Evolutionary conservation across 2,113 vertebrate genomes (phyloP).

Genomic region (Vireo altiloquus): DNA sequence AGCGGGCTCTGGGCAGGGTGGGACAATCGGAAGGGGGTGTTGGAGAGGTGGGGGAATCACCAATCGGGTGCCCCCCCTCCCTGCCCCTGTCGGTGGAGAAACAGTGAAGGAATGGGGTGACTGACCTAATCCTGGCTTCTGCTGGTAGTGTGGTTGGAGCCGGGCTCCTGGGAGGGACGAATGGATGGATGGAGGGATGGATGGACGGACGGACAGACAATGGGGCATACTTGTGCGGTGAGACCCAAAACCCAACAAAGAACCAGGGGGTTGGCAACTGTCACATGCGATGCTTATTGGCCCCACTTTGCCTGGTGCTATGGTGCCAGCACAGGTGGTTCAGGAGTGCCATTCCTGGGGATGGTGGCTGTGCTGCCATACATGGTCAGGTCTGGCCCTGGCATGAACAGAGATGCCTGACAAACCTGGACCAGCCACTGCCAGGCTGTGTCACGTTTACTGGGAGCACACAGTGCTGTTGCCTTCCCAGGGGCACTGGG

Average conservation of each 20-base stretch:
- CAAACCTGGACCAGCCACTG: fast-evolving
- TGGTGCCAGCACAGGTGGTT: neutral
- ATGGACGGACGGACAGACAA: fast-evolving
- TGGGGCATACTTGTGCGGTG: neutral
- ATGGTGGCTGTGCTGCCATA: fast-evolving
- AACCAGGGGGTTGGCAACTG: fast-evolving
- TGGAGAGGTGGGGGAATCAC: too few species aligned
- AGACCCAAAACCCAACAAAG: neutral
- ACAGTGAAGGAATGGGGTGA: neutral
- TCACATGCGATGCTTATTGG: fast-evolving
- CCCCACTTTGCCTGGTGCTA: fast-evolving
- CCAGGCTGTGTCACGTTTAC: fast-evolving
- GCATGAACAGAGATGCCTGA: neutral
- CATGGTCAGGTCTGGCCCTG: neutral
- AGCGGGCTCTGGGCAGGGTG: neutral
- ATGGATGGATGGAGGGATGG: neutral
- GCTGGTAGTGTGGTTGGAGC: neutral
- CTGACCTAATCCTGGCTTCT: neutral
- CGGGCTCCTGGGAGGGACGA: neutral
- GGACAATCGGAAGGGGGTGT: fast-evolving
- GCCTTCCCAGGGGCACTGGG: neutral
- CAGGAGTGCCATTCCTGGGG: neutral
- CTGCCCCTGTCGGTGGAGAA: too few species aligned
- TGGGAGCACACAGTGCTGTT: fast-evolving
- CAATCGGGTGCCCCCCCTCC: fast-evolving